Evolutionary conservation across 1,140 invertebrate genomes (phyloP), one percentile per base, ranked within the genome.

Genomic region (Leptonema lineaticorne): DNA sequence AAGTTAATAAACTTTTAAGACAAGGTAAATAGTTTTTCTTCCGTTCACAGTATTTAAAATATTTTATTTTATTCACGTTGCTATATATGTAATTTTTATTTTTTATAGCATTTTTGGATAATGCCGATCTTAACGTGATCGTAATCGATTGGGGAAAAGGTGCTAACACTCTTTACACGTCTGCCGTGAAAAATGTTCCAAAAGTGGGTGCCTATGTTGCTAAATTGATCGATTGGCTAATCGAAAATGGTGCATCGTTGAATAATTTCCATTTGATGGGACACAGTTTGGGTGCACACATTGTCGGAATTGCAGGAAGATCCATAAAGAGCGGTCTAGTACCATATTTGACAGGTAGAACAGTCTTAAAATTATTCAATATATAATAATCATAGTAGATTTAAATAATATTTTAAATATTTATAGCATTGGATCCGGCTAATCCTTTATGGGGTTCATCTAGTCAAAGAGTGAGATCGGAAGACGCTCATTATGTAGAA

Each of bases 401-500:
- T n/a, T n/a, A n/a, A n/a, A n/a, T n/a, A n/a, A n/a, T n/a, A n/a
- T n/a, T n/a, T n/a, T n/a, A n/a, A n/a, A n/a, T n/a, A n/a, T 22
- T 62, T 45, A 45, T 45, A 62, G 59, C 33, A 8, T 37, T 85
- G n/a, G 83, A 85, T 74, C 80, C 83, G 33, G 84, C 80, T 5
- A 74, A 75, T 29, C 82, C 81, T 22, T 45, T 81, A 22, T 85
- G 64, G 66, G 53, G 58, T 28, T 69, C 30, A 3, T 66, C 67
- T 11, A 62, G 41, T 11, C 69, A 76, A 9, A 64, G 0, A 46
- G 53, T 33, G 71, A 79, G 86, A 63, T 69, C 72, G 9, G 76
- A 70, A 22, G 88, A 89, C 74, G 87, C 83, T 0, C 57, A 79
- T 7, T 85, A 86, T 68, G 87, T 89, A 0, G 85, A 89, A 75